phyloP scores from a whole-genome alignment of 2,113 vertebrate genomes.

The Accipiter virgatus region DNA sequence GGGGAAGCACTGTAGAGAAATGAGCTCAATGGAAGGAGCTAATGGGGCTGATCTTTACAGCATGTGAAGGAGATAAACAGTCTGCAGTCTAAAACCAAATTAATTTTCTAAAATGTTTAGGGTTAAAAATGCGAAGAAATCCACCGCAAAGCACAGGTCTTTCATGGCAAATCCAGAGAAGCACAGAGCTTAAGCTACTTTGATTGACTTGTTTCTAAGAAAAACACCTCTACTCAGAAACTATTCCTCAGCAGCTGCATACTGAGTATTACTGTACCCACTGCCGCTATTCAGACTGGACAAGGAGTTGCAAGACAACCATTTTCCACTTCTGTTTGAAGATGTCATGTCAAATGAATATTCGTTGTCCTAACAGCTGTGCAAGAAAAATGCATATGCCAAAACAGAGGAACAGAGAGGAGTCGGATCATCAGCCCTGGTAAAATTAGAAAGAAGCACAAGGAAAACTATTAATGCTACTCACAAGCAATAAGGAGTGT shows the following conservation, averaged over 20 bases:
- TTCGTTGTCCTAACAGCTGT: neutral
- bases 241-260: neutral
- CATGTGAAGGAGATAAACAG: neutral
- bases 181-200: neutral
- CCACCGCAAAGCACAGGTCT: neutral
- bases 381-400: neutral
- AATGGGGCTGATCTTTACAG: neutral
- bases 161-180: neutral
- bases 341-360: neutral
- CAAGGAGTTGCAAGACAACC: neutral
- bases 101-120: neutral
- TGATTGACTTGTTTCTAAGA: neutral
- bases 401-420: neutral
- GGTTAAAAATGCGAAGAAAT: neutral
- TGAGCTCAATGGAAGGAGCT: neutral
- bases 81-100: neutral
- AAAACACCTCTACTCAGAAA: neutral
- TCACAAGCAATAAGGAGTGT: neutral
- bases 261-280: neutral
- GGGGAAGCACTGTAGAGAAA: neutral
- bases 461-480: neutral
- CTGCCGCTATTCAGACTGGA: neutral
- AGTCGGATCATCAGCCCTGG: neutral
- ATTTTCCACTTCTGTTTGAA: neutral
- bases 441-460: neutral